These are phyloP conservation scores for Cirrhinus mrigala DNA, from an alignment of 2,797 vertebrate species.

Conservation along the genomic window DNA sequence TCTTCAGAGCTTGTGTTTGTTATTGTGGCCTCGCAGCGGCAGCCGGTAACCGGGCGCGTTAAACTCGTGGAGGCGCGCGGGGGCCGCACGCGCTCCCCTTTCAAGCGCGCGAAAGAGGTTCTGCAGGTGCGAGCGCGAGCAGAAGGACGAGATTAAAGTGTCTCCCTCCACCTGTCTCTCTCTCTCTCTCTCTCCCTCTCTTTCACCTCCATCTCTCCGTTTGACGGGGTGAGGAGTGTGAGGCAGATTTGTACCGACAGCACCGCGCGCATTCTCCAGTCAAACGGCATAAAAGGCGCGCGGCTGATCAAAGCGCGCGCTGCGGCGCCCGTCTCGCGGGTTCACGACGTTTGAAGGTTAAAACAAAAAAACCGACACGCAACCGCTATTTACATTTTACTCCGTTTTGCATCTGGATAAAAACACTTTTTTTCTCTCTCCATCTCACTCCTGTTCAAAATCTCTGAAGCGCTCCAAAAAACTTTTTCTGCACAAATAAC, in stretches of 20 bases:
- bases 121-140: slow-evolving; percentile 69
- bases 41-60: slow-evolving; percentile 34
- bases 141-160: slow-evolving; percentile 77
- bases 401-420: slow-evolving; percentile 77
- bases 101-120: slow-evolving; percentile 37
- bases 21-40: slow-evolving; percentile 44
- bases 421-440: slow-evolving; percentile 74
- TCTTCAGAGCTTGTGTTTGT: slow-evolving; percentile 41
- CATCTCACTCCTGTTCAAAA: slow-evolving; percentile 75
- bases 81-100: slow-evolving; percentile 43
- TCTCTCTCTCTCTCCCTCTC: slow-evolving; percentile 43
- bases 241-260: slow-evolving; percentile 84
- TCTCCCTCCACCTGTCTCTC: slow-evolving; percentile 56
- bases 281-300: slow-evolving; percentile 81
- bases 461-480: slow-evolving; percentile 68
- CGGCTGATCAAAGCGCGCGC: slow-evolving; percentile 81
- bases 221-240: slow-evolving; percentile 66
- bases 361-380: slow-evolving; percentile 70
- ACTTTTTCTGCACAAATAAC: slow-evolving; percentile 52
- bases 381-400: slow-evolving; percentile 81
- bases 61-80: slow-evolving; percentile 44
- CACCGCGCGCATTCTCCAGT: slow-evolving; percentile 81
- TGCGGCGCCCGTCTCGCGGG: slow-evolving; percentile 57
- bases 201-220: slow-evolving; percentile 55
- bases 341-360: slow-evolving; percentile 59